Evolutionary conservation across 2,888 invertebrate species (phyloP).

Genomic region (Chaitophorus viminalis): DNA sequence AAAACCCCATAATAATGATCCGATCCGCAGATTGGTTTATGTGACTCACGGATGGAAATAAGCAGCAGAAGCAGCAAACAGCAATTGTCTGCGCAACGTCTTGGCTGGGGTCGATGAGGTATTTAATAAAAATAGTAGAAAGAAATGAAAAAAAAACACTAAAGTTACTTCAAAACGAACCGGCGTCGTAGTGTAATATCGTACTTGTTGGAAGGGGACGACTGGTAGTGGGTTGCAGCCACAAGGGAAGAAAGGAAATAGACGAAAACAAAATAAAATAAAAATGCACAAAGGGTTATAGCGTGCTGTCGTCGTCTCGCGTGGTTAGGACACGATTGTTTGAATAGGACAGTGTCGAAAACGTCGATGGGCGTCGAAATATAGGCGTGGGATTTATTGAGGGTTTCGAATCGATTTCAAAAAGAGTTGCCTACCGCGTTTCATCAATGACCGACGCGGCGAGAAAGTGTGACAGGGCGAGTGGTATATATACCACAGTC

Average conservation of each 20-base stretch:
- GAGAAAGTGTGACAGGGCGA: not conserved
- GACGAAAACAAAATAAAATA: too few relatives aligned
- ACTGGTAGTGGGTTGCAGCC: too few relatives aligned
- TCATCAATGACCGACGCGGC: too few relatives aligned
- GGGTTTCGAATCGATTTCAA: slow-evolving; percentile 9
- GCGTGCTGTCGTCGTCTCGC: not conserved
- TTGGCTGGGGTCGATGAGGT: not conserved
- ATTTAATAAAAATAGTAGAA: not conserved
- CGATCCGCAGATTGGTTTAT: not conserved
- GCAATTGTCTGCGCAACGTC: too few relatives aligned
- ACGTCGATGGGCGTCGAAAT: not conserved
- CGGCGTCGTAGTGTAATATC: not conserved
- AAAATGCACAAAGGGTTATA: not conserved
- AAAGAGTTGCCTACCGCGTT: too few relatives aligned
- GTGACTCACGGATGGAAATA: not conserved
- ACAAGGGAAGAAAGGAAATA: not conserved
- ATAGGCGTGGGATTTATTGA: not conserved
- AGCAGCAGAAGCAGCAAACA: too few relatives aligned
- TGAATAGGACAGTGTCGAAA: slow-evolving; percentile 4
- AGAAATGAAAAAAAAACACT: not conserved
- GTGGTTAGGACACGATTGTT: not conserved
- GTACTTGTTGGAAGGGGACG: too few relatives aligned
- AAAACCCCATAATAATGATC: not conserved
- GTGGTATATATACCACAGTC: not conserved
- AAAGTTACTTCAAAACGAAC: not conserved